Percentiles rank a stretch among this genome's conserved stretches.
Evolutionary conservation across 2,113 vertebrate genomes (phyloP).

Genomic region (Nansenia antarctica): DNA sequence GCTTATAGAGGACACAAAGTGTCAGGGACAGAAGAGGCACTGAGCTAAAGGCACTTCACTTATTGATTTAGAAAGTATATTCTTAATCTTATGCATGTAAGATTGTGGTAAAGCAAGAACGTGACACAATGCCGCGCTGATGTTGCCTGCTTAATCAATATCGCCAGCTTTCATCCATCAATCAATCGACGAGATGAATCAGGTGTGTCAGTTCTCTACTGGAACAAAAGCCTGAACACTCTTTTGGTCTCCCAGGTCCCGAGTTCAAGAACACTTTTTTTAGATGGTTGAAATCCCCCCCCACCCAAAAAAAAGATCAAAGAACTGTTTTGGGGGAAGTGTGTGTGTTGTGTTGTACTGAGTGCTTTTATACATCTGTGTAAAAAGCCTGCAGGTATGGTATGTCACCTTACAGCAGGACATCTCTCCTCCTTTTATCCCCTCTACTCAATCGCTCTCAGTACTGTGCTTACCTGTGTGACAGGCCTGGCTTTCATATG

Average conservation of each 20-base stretch:
- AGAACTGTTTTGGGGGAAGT: conserved; percentile 59
- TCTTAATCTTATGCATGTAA: too few species aligned
- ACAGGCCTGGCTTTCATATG: conserved; percentile 79
- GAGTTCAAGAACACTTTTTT: conserved; percentile 45
- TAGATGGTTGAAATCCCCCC: conserved; percentile 68
- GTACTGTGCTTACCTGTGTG: conserved; percentile 75
- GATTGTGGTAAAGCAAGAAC: too few species aligned
- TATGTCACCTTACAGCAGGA: conserved; percentile 66
- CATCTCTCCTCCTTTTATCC: conserved; percentile 71
- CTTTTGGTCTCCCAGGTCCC: conserved; percentile 52
- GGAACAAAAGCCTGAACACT: too few species aligned
- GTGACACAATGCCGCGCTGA: too few species aligned
- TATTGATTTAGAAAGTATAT: conserved; percentile 74
- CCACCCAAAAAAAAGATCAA: conserved; percentile 79
- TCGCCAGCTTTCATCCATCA: too few species aligned
- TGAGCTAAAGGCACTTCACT: conserved; percentile 44
- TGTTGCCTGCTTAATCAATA: too few species aligned
- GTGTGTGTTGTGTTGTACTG: conserved; percentile 44
- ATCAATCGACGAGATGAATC: too few species aligned
- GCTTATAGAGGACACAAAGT: conserved; percentile 52
- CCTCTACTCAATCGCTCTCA: conserved; percentile 51
- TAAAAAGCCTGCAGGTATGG: conserved; percentile 72
- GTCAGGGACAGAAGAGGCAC: conserved; percentile 33
- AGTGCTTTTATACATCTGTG: conserved; percentile 68
- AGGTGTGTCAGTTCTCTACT: conserved; percentile 62